Conservation (phyloP, 2,113 vertebrate genomes). For the Elanoides forficatus region DNA sequence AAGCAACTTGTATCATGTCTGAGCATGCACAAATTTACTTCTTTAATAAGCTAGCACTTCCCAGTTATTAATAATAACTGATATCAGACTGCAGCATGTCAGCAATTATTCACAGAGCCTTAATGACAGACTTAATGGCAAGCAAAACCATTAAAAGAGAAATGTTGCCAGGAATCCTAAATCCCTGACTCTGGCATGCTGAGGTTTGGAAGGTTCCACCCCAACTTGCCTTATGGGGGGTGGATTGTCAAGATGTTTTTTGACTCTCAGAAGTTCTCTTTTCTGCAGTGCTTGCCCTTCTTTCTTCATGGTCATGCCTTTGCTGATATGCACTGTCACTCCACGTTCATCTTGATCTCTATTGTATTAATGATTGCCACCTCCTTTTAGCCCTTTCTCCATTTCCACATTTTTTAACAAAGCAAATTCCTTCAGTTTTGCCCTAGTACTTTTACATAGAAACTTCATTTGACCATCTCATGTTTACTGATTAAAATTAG, state of each 20-base stretch:
- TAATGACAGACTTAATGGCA: background rate
- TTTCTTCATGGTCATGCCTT: background rate
- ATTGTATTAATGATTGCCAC: background rate
- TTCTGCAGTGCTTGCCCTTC: background rate
- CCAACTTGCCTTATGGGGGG: background rate
- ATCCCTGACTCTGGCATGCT: background rate
- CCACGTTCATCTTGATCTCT: background rate
- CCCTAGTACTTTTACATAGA: background rate
- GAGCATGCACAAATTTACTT: background rate
- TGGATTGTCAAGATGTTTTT: background rate
- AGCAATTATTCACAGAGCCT: background rate
- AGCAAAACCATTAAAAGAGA: background rate
- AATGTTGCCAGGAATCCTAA: background rate
- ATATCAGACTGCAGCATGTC: background rate
- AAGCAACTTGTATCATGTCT: background rate
- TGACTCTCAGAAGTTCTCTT: background rate
- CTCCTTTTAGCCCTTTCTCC: background rate
- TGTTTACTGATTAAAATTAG: background rate
- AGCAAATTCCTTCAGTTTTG: background rate
- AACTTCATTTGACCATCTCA: background rate
- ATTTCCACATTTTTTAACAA: background rate
- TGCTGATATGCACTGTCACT: background rate
- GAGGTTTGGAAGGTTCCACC: background rate
- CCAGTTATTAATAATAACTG: background rate
- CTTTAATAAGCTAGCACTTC: background rate